Conservation (phyloP, 2,113 vertebrate species). For the Rousettus leschenaultii region DNA sequence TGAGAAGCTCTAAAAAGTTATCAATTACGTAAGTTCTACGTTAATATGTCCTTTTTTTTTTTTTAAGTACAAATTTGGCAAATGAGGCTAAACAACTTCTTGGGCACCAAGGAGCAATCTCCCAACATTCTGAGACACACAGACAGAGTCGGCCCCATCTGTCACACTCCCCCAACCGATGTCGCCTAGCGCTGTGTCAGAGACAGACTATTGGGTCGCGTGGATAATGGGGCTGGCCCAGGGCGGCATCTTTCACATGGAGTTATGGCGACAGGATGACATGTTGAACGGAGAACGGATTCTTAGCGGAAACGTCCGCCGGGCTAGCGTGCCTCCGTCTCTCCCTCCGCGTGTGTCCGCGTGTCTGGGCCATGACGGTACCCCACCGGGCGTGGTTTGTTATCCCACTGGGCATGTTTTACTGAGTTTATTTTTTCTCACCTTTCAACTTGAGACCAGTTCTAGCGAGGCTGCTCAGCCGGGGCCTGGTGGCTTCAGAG, state of each 20-base stretch:
- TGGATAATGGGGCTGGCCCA: conserved; percentile 57
- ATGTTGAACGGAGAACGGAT: conserved; percentile 25
- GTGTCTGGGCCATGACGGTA: too few relatives aligned
- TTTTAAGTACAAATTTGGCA: neutral
- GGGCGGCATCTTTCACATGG: conserved; percentile 33
- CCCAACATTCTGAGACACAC: neutral
- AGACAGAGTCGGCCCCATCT: neutral
- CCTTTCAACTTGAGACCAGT: conserved; percentile 27
- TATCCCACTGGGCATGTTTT: neutral
- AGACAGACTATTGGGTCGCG: conserved; percentile 25
- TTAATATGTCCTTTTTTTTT: neutral
- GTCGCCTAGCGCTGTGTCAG: conserved; percentile 28
- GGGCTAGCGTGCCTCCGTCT: neutral
- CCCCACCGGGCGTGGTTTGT: too few relatives aligned
- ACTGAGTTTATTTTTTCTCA: conserved; percentile 31
- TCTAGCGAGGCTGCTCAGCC: neutral
- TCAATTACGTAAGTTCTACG: neutral
- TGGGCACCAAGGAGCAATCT: neutral
- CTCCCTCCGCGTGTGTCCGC: neutral
- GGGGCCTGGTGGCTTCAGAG: neutral
- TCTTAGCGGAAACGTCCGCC: conserved; percentile 54
- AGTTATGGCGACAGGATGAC: conserved; percentile 52
- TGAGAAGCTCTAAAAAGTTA: neutral
- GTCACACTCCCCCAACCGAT: neutral
- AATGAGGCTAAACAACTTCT: neutral